A percentile compares a stretch with the other conserved stretches of the same genome.
These are phyloP conservation scores for Mayetiola destructor DNA, from an alignment of 2,888 invertebrate genomes.

Conservation along the genomic window DNA sequence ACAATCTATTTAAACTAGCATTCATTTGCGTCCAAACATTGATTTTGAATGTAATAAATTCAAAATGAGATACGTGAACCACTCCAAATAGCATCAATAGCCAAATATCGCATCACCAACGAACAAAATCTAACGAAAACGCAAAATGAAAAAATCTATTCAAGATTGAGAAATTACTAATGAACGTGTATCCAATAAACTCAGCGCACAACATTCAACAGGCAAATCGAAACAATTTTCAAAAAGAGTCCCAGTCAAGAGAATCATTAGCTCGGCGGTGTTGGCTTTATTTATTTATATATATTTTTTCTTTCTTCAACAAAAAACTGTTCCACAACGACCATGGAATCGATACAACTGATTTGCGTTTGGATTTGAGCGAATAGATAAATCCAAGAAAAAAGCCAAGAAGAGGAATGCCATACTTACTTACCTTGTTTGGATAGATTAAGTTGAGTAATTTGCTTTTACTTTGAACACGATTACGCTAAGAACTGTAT, in stretches of 20 bases:
- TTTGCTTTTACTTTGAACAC: too few species aligned
- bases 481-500: too few species aligned
- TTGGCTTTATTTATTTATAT: too few species aligned
- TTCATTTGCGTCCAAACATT: not conserved
- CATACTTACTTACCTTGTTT: not conserved
- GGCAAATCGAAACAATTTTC: too few species aligned
- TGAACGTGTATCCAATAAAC: not conserved
- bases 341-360: too few species aligned
- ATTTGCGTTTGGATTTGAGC: too few species aligned
- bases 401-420: too few species aligned
- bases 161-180: not conserved
- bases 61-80: not conserved
- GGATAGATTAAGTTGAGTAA: not conserved
- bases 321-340: too few species aligned
- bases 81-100: not conserved
- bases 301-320: too few species aligned
- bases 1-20: not conserved
- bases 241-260: too few species aligned
- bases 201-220: not conserved
- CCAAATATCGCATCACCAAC: not conserved
- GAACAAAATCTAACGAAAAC: not conserved
- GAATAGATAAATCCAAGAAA: too few species aligned
- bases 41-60: not conserved
- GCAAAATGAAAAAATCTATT: not conserved
- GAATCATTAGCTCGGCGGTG: too few species aligned